Evolutionary conservation across 2,797 vertebrate genomes (phyloP), one percentile per base, ranked within the genome.

Genomic region (Coccyzus lansbergi): DNA sequence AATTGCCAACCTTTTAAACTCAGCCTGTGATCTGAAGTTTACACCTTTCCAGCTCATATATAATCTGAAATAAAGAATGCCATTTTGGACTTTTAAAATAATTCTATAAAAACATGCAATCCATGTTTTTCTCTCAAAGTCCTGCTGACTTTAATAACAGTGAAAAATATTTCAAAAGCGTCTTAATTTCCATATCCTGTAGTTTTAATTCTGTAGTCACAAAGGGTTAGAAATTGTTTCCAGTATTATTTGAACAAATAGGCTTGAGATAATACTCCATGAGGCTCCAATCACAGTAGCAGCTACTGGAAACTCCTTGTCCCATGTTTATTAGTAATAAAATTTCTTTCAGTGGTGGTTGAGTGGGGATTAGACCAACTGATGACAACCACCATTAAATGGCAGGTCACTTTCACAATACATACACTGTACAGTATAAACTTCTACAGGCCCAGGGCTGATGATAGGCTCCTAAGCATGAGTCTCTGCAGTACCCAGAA

Each of bases 241-340:
- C n/a, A 74, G 56, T 90, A 80, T 91, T 71, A 84, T 90, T 76
- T 75, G 38, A 86, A 40, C 36, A 93, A 86, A 82, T 24, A 51
- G 49, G 5, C 31, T 69, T 81, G 46, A 89, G 48, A 77, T 81
- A n/a, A 22, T 69, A 78, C 80, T 90, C 69, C 31, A 86, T 26
- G 17, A 88, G 40, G n/a, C 77, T 92, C 86, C 70, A 94, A 31
- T 68, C 83, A 78, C 65, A 52, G 16, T 64, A 75, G 74, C 55
- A 76, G 68, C 56, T 86, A 88, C 69, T 82, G 67, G 59, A 91
- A 94, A 86, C 74, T 53, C 89, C 62, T 90, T 86, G 34, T 87
- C 18, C 78, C 6, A 22, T 2, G 3, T 60, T 85, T 14, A n/a
- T 91, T 75, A 88, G 44, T n/a, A 87, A 65, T 56, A 72, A 81